These are phyloP conservation scores for Nyctibius bracteatus DNA, from an alignment of 2,113 vertebrate species.

Conservation along the genomic window DNA sequence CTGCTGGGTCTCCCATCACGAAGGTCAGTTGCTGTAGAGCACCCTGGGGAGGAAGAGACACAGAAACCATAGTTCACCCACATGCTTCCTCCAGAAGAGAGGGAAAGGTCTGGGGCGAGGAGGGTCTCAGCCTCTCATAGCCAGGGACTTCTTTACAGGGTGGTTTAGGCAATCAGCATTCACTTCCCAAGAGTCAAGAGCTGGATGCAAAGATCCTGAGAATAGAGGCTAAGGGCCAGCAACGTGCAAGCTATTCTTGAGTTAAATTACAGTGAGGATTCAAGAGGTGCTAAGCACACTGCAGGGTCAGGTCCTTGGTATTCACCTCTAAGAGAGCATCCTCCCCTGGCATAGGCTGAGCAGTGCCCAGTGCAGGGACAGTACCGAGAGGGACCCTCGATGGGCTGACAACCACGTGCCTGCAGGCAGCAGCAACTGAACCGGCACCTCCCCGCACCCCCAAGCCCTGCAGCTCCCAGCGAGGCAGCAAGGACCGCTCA, in stretches of 20 bases:
- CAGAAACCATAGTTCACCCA: not conserved
- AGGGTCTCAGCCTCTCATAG: not conserved
- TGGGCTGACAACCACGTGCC: too few relatives aligned
- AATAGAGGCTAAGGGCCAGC: not conserved
- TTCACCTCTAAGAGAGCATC: not conserved
- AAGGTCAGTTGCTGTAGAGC: conserved; percentile 80
- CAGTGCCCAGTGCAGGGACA: not conserved
- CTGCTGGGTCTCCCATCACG: conserved; percentile 78
- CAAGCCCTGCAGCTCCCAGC: not conserved
- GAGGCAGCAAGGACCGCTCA: too few relatives aligned
- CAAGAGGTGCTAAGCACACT: not conserved
- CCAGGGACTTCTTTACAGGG: not conserved
- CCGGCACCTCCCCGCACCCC: too few relatives aligned
- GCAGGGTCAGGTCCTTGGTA: not conserved
- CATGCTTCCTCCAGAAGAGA: not conserved
- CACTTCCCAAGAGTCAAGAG: not conserved
- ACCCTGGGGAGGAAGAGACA: conserved; percentile 70
- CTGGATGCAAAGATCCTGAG: not conserved
- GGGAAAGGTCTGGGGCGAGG: not conserved
- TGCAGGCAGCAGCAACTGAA: too few relatives aligned
- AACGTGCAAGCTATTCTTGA: not conserved
- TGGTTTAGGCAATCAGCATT: not conserved
- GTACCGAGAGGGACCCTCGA: not conserved
- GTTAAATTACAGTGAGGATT: not conserved
- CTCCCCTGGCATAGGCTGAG: not conserved